Evolutionary conservation across 2,888 invertebrate species (phyloP), one percentile per base, ranked within the genome.

Genomic region (Hydraecia micacea): DNA sequence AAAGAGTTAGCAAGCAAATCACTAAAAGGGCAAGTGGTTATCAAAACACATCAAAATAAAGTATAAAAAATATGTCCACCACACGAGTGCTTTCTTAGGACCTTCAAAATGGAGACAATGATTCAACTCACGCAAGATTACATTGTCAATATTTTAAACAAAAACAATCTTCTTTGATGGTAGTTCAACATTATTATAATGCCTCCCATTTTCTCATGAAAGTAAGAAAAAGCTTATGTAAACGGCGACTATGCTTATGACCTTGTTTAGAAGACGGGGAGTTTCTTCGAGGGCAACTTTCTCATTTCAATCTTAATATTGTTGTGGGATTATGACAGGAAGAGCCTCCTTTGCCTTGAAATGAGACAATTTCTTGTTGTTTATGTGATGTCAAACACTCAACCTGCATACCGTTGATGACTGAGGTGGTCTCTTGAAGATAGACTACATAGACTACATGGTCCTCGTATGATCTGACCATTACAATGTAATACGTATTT

Each of bases 101-200:
- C 18, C 39, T 55, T 60, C 36, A 25, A 60, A 60, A 42, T 52
- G 71, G 46, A 81, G 55, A 46, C 36, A 67, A 77, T 72, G 80
- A 78, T 25, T 67, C 36, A 32, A 52, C 32, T 42, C 36, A 73
- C 21, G 52, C 42, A 60, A 55, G 58, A 79, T 80, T 52, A 73
- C 52, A 67, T 66, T 11, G 15, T 73, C 58, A 73, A 79, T 67
- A 62, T 80, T 81, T 80, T 67, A 80, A 73, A 73, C 66, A 66
- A 62, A 60, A 79, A 28, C 73, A 67, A 67, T 79, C 32, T 67
- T 42, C 74, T 81, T 32, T 67, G 32, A 55, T 80, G 58, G 25
- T 15, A 46, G 60, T 63, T 39, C 25, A 36, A n/a, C 46, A 68
- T 52, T 68, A 55, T 62, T 63, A 73, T 18, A 62, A 79, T 62